Evolutionary conservation across 2,113 vertebrate genomes (phyloP), one percentile per base, ranked within the genome.

Genomic region (Phycodurus eques): DNA sequence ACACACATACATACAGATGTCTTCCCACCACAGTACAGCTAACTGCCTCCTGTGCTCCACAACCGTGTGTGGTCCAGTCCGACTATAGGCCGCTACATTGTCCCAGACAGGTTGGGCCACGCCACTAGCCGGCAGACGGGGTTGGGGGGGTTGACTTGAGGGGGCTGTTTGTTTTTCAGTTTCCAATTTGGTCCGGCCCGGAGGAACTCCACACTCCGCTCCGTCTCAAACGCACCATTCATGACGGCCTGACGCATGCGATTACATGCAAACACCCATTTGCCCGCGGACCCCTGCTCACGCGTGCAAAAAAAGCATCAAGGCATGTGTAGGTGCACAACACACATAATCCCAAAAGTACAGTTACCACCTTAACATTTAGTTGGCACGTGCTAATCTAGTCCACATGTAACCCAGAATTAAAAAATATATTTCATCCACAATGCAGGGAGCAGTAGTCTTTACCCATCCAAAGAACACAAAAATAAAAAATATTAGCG

Each of bases 101-200:
- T 91, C 86, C 86, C 87, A 91, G 90, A 91, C 88, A 90, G 87
- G 86, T 91, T 86, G 83, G 87, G 82, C 86, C 82, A 83, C 78
- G 79, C 82, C 86, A 86, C 86, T 84, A 72, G 83, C 81, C 80
- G 46, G 82, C 82, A 86, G 87, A 87, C 33, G 11, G 2, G 62
- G 39, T 14, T 42, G 17, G 63, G 39, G 53, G 57, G 60, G 68
- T 13, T 59, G 13, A 47, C 57, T 60, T 65, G 17, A 42, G 84
- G 84, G 81, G 85, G 87, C 87, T 91, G 88, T 91, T 91, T 91
- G 88, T 91, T 91, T 90, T 91, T 91, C 90, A 90, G 90, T 90
- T 91, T 91, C 87, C 90, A 91, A 91, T 91, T 91, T 90, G 86
- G 86, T 90, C 85, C 44, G 85, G 80, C 86, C 85, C 87, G 77